Evolutionary conservation across 2,888 invertebrate genomes (phyloP).

Genomic region (Altica lythri): DNA sequence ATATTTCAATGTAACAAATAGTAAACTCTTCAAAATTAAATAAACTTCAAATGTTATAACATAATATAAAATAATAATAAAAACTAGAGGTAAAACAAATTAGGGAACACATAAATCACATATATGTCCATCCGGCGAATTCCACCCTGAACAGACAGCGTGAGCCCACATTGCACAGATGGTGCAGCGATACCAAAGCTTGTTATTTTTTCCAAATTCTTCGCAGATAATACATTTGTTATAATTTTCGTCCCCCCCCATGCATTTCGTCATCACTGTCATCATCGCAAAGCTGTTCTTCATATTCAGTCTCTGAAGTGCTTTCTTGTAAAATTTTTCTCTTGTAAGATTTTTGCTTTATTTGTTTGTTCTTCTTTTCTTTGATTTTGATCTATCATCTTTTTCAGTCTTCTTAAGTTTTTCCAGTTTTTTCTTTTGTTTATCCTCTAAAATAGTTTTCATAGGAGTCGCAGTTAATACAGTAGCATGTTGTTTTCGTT

Average conservation of each 20-base stretch:
- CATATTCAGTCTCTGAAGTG: slow-evolving; percentile 33
- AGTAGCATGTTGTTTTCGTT: background rate
- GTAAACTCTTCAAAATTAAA: no score
- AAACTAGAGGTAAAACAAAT: no score
- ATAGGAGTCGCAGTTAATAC: slow-evolving; percentile 15
- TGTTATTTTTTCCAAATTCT: slow-evolving; percentile 26
- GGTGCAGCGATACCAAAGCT: slow-evolving; percentile 25
- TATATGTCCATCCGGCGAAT: slow-evolving; percentile 37
- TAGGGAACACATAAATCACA: slow-evolving; percentile 28
- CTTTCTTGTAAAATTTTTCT: slow-evolving; percentile 39
- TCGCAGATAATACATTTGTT: slow-evolving; percentile 31
- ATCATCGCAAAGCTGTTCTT: slow-evolving; percentile 30
- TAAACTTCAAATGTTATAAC: no score
- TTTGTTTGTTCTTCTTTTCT: slow-evolving; percentile 28
- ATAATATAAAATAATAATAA: no score
- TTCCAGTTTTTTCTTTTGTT: slow-evolving; percentile 33
- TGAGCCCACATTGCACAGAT: slow-evolving; percentile 43
- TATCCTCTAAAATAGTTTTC: slow-evolving; percentile 31
- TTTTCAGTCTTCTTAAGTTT: slow-evolving; percentile 15
- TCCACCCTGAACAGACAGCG: slow-evolving; percentile 42
- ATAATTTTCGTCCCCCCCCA: slow-evolving; percentile 32
- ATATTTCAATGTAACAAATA: background rate
- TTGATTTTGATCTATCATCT: slow-evolving; percentile 13
- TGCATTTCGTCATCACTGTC: slow-evolving; percentile 37
- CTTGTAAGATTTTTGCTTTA: slow-evolving; percentile 32